Evolutionary conservation across 1,140 invertebrate genomes (phyloP).

Genomic region (Tribolium madens): DNA sequence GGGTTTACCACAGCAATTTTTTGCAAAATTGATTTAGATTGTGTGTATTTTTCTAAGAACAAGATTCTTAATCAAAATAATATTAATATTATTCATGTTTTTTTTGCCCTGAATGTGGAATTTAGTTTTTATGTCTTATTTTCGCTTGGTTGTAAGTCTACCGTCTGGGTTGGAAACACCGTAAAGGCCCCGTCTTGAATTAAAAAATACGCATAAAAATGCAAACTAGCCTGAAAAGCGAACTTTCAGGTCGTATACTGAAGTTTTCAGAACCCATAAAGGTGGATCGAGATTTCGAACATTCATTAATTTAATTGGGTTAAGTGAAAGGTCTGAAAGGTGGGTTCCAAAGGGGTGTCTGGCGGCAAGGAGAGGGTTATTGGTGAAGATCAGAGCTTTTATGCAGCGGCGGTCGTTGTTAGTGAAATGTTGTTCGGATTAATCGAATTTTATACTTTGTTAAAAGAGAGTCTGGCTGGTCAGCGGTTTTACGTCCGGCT

Average conservation of each 20-base stretch:
- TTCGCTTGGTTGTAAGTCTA: neutral
- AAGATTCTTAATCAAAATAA: too few species aligned
- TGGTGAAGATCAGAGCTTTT: constrained; percentile 55
- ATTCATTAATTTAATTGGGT: constrained; percentile 58
- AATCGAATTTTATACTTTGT: constrained; percentile 59
- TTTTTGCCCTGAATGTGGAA: too few species aligned
- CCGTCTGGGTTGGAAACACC: neutral
- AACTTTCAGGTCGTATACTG: neutral
- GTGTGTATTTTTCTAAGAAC: neutral
- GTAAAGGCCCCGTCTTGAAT: neutral
- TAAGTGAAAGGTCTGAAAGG: constrained; percentile 56
- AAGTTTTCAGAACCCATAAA: constrained; percentile 53
- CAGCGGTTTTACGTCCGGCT: constrained; percentile 52
- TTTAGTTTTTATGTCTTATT: neutral
- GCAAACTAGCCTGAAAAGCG: constrained; percentile 46
- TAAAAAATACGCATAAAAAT: constrained; percentile 41
- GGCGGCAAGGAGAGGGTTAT: constrained; percentile 49
- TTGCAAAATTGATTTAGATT: constrained; percentile 5
- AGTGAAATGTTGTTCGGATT: constrained; percentile 55
- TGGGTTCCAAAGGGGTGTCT: constrained; percentile 39
- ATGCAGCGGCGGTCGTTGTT: constrained; percentile 51
- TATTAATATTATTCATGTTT: too few species aligned
- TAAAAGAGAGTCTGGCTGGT: constrained; percentile 54
- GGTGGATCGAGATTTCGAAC: constrained; percentile 53
- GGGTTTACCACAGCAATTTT: neutral